Base-by-base conservation (phyloP, 2,888 invertebrate species). In the Spisula subtruncata region DNA sequence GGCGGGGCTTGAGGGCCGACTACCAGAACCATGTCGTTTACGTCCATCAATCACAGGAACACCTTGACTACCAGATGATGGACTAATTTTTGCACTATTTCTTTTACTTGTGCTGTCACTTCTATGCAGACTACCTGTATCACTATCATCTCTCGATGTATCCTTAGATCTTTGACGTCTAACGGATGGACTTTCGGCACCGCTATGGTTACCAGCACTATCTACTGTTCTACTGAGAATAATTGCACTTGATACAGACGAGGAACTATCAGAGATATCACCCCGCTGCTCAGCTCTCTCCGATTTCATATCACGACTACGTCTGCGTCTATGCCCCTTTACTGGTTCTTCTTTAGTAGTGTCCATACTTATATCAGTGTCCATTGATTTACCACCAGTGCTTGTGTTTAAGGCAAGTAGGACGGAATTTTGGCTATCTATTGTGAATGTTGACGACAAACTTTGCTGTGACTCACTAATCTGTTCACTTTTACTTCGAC, bases 1-100 rank as follows among this genome's bases (percentile, higher is more conserved):
- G 41, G 94, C 93, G 66, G 95, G 95, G 83, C 95, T 95, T 80
- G 92, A 94, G 16, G 95, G 95, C n/a, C 95, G 91, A 85, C 95
- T 95, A 25, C 95, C 94, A 25, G 95, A 94, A 20, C 94, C 93
- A 87, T 94, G 95, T 14, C 95, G 87, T 60, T 92, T 93, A 6
- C 95, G 91, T 10, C 94, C 95, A 93, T 95, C 95, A 85, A 95
- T 93, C 2, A 95, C 94, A 48, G 95, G 95, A 18, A 92, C 92
- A 16, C 93, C 94, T 85, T 93, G 92, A 66, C 91, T 93, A n/a
- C 92, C 91, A n/a, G 91, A 89, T 20, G 88, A 91, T 20, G 93
- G 91, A 35, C 93, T 89, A 14, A 93, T 91, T 83, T 94, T 94
- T 25, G 89, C 89, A 82, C 87, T 90, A 54, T 87, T 88, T 18